Evolutionary conservation across 1,140 invertebrate genomes (phyloP).

Genomic region (Colletes latitarsis): DNA sequence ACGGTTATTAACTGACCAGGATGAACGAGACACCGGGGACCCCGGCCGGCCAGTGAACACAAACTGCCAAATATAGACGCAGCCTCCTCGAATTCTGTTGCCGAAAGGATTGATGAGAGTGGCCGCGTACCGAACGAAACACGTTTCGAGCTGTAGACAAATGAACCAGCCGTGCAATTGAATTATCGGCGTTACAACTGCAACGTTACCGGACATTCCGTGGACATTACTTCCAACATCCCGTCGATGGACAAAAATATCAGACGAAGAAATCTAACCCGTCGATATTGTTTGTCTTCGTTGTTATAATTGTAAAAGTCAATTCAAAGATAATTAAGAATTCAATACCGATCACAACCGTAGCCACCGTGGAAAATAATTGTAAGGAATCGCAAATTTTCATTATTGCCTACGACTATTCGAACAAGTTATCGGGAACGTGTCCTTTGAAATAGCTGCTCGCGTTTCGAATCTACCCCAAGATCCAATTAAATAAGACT

Average conservation of each 20-base stretch:
- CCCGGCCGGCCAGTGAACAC: conserved; percentile 55
- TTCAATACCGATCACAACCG: no score
- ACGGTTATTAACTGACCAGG: conserved; percentile 77
- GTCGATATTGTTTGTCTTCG: no score
- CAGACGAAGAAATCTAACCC: no score
- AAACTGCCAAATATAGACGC: conserved; percentile 53
- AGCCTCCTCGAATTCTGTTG: conserved; percentile 68
- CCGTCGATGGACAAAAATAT: not conserved
- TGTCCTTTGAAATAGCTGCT: no score
- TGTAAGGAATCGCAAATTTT: no score
- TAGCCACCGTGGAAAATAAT: no score
- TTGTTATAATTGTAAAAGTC: no score
- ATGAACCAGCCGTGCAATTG: conserved; percentile 44
- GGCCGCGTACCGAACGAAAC: conserved; percentile 43
- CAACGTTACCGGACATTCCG: conserved; percentile 17
- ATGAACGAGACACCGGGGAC: conserved; percentile 79
- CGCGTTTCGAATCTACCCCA: not conserved
- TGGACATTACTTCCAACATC: conserved; percentile 25
- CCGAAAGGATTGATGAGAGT: conserved; percentile 75
- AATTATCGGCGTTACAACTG: conserved; percentile 48
- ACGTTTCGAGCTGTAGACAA: conserved; percentile 46
- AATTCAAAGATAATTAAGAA: no score
- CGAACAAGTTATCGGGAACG: no score
- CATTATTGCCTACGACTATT: no score
- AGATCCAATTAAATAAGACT: not conserved